Evolutionary conservation across 2,113 vertebrate species (phyloP).

Genomic region (Amblyornis subalaris): DNA sequence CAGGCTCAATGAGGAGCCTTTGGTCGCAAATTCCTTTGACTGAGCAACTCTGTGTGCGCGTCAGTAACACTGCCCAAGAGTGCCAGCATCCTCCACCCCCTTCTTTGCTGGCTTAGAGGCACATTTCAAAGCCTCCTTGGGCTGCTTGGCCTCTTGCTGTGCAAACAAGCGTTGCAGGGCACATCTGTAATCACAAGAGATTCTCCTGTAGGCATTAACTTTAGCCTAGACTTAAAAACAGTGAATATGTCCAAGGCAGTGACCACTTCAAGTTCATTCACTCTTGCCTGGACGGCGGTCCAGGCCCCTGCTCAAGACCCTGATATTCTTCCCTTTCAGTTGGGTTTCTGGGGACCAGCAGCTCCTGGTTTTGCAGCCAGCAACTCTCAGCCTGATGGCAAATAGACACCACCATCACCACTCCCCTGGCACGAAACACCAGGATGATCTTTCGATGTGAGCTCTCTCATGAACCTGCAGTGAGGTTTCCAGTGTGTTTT

Average conservation of each 20-base stretch:
- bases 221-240: background rate
- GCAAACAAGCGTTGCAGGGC: background rate
- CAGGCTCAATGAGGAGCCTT: background rate
- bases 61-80: background rate
- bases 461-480: background rate
- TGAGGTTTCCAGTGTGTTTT: background rate
- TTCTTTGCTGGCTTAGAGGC: constrained; percentile 3
- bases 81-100: background rate
- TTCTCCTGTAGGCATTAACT: background rate
- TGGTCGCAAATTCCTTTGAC: constrained; percentile 33
- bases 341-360: background rate
- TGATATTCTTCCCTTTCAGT: background rate
- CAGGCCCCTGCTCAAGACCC: background rate
- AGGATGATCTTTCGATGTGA: background rate
- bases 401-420: background rate
- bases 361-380: background rate
- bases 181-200: background rate
- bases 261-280: background rate
- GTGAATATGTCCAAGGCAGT: background rate
- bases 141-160: background rate
- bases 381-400: background rate
- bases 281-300: background rate
- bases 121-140: constrained; percentile 2
- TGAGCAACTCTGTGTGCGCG: background rate
- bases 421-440: background rate